Conservation (phyloP, 2,113 vertebrate species). For the Calidris pugnax region DNA sequence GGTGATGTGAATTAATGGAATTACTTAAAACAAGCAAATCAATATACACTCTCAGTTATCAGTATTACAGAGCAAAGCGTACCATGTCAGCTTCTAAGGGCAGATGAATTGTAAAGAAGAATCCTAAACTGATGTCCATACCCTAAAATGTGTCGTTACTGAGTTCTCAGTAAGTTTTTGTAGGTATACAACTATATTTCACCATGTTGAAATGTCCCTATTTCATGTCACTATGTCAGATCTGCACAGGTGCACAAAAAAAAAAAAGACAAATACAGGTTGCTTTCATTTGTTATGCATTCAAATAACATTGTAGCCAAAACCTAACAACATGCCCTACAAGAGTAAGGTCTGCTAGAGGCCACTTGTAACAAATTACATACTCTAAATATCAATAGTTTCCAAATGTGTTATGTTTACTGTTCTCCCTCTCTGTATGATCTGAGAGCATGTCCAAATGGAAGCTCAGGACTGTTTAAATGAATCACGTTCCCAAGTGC, state of each 20-base stretch:
- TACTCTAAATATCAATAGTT: not conserved
- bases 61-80: not conserved
- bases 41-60: not conserved
- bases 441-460: rapidly evolving
- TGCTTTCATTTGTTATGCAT: not conserved
- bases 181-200: not conserved
- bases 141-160: not conserved
- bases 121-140: not conserved
- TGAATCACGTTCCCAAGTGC: rapidly evolving
- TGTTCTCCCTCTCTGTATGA: rapidly evolving
- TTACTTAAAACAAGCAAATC: not conserved
- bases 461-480: not conserved
- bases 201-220: not conserved
- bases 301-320: not conserved
- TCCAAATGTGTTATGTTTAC: not conserved
- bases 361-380: not conserved
- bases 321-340: not conserved
- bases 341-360: not conserved
- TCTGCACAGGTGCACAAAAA: rapidly evolving
- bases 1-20: not conserved
- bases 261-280: not conserved
- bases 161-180: not conserved
- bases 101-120: not conserved
- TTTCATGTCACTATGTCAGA: not conserved
- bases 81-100: not conserved